Evolutionary conservation across 2,113 vertebrate genomes (phyloP).

Genomic region (Empidonax alnorum): DNA sequence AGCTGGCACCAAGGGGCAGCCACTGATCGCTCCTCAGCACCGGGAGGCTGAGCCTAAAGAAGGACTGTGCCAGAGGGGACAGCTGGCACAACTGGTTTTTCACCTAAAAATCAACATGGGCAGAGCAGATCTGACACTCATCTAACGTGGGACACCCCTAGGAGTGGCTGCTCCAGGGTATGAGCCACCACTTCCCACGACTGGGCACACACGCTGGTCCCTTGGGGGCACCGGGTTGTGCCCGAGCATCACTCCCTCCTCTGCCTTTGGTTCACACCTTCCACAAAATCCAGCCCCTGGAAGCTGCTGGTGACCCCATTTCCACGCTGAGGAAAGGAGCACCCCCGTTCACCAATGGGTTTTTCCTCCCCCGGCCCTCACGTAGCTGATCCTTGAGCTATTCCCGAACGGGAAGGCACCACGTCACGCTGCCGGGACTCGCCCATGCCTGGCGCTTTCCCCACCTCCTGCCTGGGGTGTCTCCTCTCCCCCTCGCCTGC

Average conservation of each 20-base stretch:
- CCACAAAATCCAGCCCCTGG: not conserved
- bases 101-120: not conserved
- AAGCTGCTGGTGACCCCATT: not conserved
- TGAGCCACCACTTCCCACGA: rapidly evolving
- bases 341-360: rapidly evolving
- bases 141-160: rapidly evolving
- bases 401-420: not conserved
- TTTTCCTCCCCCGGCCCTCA: not conserved
- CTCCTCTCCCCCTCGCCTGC: not conserved
- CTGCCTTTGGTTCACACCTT: not conserved
- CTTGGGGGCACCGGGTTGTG: rapidly evolving
- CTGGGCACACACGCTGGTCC: not conserved
- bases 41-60: rapidly evolving
- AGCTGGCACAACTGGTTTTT: not conserved
- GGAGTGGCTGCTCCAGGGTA: not conserved
- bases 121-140: not conserved
- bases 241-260: rapidly evolving
- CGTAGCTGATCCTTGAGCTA: rapidly evolving
- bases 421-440: rapidly evolving
- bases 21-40: not conserved
- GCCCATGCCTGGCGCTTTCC: not conserved
- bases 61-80: not conserved
- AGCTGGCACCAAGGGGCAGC: not conserved
- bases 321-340: not conserved
- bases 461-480: rapidly evolving